phyloP scores from a whole-genome alignment of 2,888 invertebrate species.

The Acleris laterana region DNA sequence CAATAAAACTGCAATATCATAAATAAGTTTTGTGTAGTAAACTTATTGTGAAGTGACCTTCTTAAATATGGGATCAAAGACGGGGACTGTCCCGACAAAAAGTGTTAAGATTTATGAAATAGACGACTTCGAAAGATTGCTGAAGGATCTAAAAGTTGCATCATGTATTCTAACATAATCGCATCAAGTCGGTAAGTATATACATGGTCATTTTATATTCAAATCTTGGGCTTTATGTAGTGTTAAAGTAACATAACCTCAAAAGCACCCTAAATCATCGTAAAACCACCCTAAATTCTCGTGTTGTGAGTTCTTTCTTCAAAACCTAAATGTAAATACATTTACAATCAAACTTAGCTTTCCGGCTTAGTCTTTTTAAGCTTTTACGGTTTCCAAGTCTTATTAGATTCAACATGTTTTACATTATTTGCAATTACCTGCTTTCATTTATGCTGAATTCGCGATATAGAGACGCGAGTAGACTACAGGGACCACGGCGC shows the following conservation, averaged over 20 bases:
- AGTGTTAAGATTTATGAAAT: constrained; percentile 79
- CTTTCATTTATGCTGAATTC: too few relatives aligned
- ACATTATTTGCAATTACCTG: too few relatives aligned
- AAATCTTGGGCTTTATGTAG: background rate
- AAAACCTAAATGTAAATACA: too few relatives aligned
- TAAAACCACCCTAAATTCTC: too few relatives aligned
- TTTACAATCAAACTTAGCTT: too few relatives aligned
- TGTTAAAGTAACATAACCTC: constrained; percentile 11
- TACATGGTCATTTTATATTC: background rate
- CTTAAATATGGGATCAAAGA: constrained; percentile 61
- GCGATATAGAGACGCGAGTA: too few relatives aligned
- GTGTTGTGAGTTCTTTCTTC: too few relatives aligned
- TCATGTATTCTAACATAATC: constrained; percentile 85
- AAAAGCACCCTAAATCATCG: too few relatives aligned
- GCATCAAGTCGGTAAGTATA: constrained; percentile 73
- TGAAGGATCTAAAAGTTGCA: constrained; percentile 82
- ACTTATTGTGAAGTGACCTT: background rate
- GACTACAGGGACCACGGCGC: too few relatives aligned
- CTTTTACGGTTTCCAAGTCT: too few relatives aligned
- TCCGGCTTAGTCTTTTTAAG: too few relatives aligned
- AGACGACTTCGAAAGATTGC: constrained; percentile 77
- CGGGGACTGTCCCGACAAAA: constrained; percentile 61
- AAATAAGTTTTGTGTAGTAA: background rate
- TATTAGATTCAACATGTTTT: too few relatives aligned
- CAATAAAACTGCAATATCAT: background rate